Percentiles rank a stretch among this genome's conserved stretches.
These are phyloP conservation scores for Thaleichthys pacificus DNA, from an alignment of 2,797 vertebrate genomes.

Conservation along the genomic window DNA sequence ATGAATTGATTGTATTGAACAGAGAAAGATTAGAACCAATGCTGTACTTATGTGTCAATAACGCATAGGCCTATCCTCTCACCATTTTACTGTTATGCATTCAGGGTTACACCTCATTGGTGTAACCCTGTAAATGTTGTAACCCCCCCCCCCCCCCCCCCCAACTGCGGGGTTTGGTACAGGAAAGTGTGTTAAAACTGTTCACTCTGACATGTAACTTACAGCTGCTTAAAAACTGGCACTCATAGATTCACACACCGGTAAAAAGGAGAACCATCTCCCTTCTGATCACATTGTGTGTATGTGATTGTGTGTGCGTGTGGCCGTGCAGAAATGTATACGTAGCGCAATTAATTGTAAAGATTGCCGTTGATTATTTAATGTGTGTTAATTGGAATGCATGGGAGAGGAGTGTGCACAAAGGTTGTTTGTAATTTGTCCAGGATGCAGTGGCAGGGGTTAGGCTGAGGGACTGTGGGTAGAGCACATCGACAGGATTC, in stretches of 20 bases:
- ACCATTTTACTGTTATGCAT: too few relatives aligned
- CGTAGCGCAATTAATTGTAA: not conserved
- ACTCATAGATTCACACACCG: not conserved
- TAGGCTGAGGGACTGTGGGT: slow-evolving; percentile 65
- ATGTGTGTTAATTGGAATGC: slow-evolving; percentile 39
- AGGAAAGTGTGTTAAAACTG: not conserved
- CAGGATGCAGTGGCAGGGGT: slow-evolving; percentile 27
- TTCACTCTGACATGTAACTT: not conserved
- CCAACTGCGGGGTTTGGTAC: too few relatives aligned
- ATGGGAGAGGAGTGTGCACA: slow-evolving; percentile 39
- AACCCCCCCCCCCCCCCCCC: too few relatives aligned
- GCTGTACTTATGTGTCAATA: too few relatives aligned
- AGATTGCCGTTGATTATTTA: not conserved
- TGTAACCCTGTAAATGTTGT: too few relatives aligned
- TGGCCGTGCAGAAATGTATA: not conserved
- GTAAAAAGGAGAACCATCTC: not conserved
- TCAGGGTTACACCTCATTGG: too few relatives aligned
- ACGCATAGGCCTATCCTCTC: too few relatives aligned
- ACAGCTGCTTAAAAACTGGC: not conserved
- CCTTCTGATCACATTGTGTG: slow-evolving; percentile 2
- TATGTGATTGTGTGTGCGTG: not conserved
- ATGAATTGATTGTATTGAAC: too few relatives aligned
- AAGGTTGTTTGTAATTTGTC: slow-evolving; percentile 57
- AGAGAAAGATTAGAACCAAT: too few relatives aligned
- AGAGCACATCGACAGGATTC: slow-evolving; percentile 57